Evolutionary conservation across 2,888 invertebrate species (phyloP).

Genomic region (Margaritifera margaritifera): DNA sequence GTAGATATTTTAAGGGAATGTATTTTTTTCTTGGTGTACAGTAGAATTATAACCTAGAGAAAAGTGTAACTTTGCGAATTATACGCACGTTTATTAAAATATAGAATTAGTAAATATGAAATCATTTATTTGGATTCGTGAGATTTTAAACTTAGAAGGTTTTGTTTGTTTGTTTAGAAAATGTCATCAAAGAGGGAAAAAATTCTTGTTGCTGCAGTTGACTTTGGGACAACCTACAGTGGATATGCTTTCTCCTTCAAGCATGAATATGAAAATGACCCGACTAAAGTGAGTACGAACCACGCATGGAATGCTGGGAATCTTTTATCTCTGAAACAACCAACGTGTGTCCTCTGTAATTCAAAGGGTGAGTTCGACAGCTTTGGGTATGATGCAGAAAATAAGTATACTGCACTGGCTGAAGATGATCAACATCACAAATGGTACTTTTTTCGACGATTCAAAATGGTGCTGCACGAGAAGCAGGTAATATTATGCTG

Average conservation of each 20-base stretch:
- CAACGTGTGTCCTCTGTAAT: not conserved
- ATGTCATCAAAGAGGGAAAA: no score
- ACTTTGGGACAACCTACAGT: slow-evolving; percentile 1
- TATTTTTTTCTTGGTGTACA: no score
- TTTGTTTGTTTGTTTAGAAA: no score
- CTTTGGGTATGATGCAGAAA: not conserved
- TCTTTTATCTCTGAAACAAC: not conserved
- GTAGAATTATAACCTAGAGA: no score
- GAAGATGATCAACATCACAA: not conserved
- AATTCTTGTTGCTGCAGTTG: not conserved
- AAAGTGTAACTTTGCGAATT: no score
- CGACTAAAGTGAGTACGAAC: not conserved
- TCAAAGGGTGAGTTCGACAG: not conserved
- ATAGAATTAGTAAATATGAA: no score
- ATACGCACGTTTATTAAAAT: no score
- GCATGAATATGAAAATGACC: not conserved
- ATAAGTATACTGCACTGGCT: not conserved
- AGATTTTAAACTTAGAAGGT: no score
- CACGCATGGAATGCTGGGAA: not conserved
- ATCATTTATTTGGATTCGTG: no score
- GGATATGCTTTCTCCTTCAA: slow-evolving; percentile 3
- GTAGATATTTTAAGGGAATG: no score
- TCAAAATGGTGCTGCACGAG: not conserved
- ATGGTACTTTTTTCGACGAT: slow-evolving; percentile 1
- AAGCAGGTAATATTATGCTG: not conserved